A percentile compares a stretch with the other conserved stretches of the same genome.
Conservation (phyloP, 2,113 vertebrate species). For the Muntiacus reevesi region DNA sequence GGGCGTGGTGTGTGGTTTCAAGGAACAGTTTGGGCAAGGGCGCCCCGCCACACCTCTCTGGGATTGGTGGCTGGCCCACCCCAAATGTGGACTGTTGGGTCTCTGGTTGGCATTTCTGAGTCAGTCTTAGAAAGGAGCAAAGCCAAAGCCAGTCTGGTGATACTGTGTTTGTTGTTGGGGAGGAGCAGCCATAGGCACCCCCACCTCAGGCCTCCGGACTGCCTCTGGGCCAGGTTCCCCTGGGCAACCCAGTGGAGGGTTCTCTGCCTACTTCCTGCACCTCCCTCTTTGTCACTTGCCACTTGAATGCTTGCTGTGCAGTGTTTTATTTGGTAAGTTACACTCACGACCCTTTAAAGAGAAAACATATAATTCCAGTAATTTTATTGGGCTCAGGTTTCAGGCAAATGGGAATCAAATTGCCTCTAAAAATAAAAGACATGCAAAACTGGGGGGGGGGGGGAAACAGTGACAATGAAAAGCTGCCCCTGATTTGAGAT, state of each 20-base stretch:
- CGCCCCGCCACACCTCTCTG: background rate
- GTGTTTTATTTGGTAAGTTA: slow-evolving; percentile 48
- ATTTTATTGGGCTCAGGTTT: slow-evolving; percentile 45
- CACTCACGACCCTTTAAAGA: slow-evolving; percentile 11
- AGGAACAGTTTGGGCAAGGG: background rate
- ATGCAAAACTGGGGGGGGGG: slow-evolving; percentile 26
- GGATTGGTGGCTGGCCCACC: background rate
- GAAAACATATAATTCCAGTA: slow-evolving; percentile 45
- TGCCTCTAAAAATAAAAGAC: slow-evolving; percentile 61
- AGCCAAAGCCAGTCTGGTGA: background rate
- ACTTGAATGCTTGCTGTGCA: background rate
- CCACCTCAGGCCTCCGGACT: background rate
- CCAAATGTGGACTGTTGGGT: background rate
- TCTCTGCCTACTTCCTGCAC: background rate
- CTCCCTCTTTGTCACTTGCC: background rate
- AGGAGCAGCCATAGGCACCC: background rate
- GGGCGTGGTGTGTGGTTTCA: background rate
- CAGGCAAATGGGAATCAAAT: slow-evolving; percentile 57
- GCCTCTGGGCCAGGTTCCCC: background rate
- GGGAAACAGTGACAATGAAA: slow-evolving; percentile 9
- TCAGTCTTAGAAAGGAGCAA: background rate
- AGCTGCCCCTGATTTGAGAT: slow-evolving; percentile 40
- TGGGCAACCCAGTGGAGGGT: background rate
- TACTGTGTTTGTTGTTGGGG: background rate
- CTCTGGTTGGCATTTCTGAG: slow-evolving; percentile 4